These are phyloP conservation scores for Hydrotaea cyrtoneurina DNA, from an alignment of 2,888 invertebrate species.

Conservation along the genomic window DNA sequence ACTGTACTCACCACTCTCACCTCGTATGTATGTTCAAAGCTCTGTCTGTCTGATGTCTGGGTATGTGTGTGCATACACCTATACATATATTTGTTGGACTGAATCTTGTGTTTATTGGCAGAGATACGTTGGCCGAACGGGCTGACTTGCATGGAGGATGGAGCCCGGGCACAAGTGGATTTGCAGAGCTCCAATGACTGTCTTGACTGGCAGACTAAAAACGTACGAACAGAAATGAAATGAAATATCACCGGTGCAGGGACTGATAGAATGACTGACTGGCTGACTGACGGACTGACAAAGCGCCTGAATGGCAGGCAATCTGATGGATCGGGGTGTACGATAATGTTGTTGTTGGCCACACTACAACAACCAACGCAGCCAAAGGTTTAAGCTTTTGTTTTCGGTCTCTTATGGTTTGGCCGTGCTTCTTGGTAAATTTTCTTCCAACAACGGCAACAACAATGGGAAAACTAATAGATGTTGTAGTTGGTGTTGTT, in stretches of 20 bases:
- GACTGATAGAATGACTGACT: constrained; percentile 22
- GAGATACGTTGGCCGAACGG: not conserved
- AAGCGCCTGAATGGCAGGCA: not conserved
- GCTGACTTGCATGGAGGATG: not conserved
- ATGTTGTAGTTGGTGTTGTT: not conserved
- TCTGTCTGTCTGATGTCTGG: no score
- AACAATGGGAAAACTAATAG: constrained; percentile 35
- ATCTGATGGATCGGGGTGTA: constrained; percentile 34
- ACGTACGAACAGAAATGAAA: not conserved
- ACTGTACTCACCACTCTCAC: no score
- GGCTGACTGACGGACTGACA: constrained; percentile 50
- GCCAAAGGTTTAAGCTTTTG: constrained; percentile 11
- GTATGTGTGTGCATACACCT: no score
- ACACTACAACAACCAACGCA: not conserved
- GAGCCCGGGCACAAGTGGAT: constrained; percentile 49
- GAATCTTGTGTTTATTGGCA: not conserved
- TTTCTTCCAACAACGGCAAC: constrained; percentile 47
- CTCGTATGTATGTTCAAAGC: no score
- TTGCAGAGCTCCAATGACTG: constrained; percentile 27
- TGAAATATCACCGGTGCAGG: not conserved
- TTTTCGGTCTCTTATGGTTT: not conserved
- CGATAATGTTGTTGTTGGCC: constrained; percentile 19
- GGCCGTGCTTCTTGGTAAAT: not conserved
- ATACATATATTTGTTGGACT: no score
- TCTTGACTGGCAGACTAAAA: constrained; percentile 20